Percentiles rank a stretch among this genome's conserved stretches.
phyloP scores from a whole-genome alignment of 2,797 vertebrate species.

The Leptodactylus fallax region DNA sequence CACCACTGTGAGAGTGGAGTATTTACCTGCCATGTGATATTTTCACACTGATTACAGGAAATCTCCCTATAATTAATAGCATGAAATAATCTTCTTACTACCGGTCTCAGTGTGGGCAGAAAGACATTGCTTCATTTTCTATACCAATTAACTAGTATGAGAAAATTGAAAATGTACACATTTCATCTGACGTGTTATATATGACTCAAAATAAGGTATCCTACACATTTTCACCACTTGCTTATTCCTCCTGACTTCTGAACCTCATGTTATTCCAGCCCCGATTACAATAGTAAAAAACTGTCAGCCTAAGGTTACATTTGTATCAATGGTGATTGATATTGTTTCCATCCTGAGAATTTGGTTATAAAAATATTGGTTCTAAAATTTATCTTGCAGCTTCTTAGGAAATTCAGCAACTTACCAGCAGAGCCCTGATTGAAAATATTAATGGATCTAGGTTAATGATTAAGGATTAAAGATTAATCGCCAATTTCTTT shows the following conservation, averaged over 20 bases:
- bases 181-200: slow-evolving; percentile 1
- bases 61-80: slow-evolving; percentile 28
- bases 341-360: not conserved
- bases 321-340: not conserved
- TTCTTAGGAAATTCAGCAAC: not conserved
- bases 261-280: not conserved
- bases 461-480: too few species aligned
- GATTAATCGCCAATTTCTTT: too few species aligned
- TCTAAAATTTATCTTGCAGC: not conserved
- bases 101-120: slow-evolving; percentile 20
- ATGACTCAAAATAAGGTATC: slow-evolving; percentile 4
- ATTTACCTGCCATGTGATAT: slow-evolving; percentile 9
- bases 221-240: not conserved
- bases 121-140: slow-evolving; percentile 14
- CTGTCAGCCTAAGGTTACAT: not conserved
- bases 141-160: slow-evolving; percentile 18
- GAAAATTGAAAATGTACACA: slow-evolving; percentile 36
- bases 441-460: too few species aligned
- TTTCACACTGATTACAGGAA: slow-evolving; percentile 27
- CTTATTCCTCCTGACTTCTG: not conserved
- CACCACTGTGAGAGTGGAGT: too few species aligned
- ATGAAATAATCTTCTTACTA: slow-evolving; percentile 19
- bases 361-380: not conserved
- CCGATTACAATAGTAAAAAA: not conserved
- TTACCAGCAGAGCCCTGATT: not conserved